phyloP scores from a whole-genome alignment of 2,797 vertebrate species.

The Phrynocephalus vlangalii region DNA sequence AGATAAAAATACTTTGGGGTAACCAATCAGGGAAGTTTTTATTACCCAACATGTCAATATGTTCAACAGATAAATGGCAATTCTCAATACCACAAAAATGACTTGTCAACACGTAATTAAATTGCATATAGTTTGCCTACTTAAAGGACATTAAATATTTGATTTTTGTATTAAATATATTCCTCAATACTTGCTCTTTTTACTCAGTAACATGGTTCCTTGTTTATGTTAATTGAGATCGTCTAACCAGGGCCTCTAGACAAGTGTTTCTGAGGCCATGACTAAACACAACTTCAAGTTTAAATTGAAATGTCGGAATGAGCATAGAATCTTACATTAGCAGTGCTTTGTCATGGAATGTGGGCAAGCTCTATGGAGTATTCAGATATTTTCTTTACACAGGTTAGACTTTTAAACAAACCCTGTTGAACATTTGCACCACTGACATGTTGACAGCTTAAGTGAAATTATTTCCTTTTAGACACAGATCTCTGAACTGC shows the following conservation, averaged over 20 bases:
- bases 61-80: background rate
- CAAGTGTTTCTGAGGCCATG: background rate
- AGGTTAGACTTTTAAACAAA: conserved; percentile 50
- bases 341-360: conserved; percentile 28
- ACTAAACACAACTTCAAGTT: conserved; percentile 19
- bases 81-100: background rate
- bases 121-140: background rate
- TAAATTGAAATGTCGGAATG: conserved; percentile 4
- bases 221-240: background rate
- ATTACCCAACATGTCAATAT: background rate
- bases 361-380: conserved; percentile 46
- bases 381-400: conserved; percentile 51
- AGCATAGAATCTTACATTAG: conserved; percentile 19
- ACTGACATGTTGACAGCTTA: conserved; percentile 49
- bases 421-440: background rate
- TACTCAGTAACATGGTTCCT: background rate
- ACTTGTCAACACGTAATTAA: too few species aligned
- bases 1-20: background rate
- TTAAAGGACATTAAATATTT: background rate
- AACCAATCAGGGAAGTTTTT: background rate
- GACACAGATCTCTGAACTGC: conserved; percentile 51
- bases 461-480: conserved; percentile 64
- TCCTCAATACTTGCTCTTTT: background rate
- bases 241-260: conserved; percentile 5
- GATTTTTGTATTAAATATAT: background rate